These are phyloP conservation scores for Pristionchus japonicus DNA, from an alignment of 2,888 invertebrate species.

Conservation along the genomic window DNA sequence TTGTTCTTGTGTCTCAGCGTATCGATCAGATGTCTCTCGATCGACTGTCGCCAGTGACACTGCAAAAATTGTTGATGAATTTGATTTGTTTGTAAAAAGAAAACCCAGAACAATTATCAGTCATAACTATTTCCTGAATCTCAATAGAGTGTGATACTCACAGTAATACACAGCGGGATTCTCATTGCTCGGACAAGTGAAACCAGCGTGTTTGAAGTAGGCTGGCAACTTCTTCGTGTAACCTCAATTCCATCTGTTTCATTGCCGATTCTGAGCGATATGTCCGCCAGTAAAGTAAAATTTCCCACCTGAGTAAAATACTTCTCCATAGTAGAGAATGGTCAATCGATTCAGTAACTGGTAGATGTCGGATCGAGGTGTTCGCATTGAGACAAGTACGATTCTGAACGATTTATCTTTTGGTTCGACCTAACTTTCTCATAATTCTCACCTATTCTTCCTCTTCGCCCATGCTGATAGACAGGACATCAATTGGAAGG, in stretches of 20 bases:
- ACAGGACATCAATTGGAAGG: constrained; percentile 93
- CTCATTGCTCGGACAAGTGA: constrained; percentile 94
- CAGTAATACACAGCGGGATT: constrained; percentile 98
- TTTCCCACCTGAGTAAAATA: constrained; percentile 80
- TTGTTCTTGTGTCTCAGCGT: constrained; percentile 87
- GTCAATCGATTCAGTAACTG: constrained; percentile 93
- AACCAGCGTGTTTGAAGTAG: constrained; percentile 94
- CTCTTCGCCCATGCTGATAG: constrained; percentile 76
- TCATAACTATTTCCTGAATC: background rate
- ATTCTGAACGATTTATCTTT: constrained; percentile 78
- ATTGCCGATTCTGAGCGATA: background rate
- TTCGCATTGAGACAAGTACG: constrained; percentile 91
- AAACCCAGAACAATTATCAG: too few relatives aligned
- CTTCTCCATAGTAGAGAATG: constrained; percentile 86
- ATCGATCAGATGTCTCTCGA: constrained; percentile 88
- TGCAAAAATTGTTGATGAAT: constrained; percentile 75
- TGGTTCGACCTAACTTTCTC: background rate
- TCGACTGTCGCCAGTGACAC: constrained; percentile 86
- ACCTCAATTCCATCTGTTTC: constrained; percentile 82
- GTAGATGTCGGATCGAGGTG: constrained; percentile 93
- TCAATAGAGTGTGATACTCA: constrained; percentile 79
- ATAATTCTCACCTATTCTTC: background rate
- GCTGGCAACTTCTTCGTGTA: constrained; percentile 92
- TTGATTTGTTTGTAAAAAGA: too few relatives aligned
- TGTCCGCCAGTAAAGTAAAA: background rate